Base-by-base conservation (phyloP, 2,888 invertebrate species). In the Eupithecia tripunctaria region DNA sequence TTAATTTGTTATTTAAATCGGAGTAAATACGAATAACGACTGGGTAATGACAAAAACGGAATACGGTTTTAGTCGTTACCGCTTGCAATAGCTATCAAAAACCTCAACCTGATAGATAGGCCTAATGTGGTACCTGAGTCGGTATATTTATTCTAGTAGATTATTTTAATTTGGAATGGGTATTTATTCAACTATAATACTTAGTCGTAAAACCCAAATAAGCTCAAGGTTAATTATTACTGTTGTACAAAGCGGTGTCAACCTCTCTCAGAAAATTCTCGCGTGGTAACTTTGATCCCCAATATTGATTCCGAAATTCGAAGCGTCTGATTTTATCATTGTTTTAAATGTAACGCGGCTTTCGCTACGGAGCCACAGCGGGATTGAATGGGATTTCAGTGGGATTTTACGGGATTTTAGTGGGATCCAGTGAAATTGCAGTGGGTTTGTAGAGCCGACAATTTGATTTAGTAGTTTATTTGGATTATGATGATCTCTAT, bases 221-320 rank as follows among this genome's bases (percentile, higher is more conserved):
- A 21, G 47, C 43, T 18, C 41, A 51, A 21, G 51, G 21, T 21
- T 56, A 56, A 14, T 59, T 3, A 32, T 29, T 18, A n/a, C 18
- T 62, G 27, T 59, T 14, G 18, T 29, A 36, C 60, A 36, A 4
- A n/a, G n/a, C 25, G 64, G 82, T 84, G 70, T 73, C 64, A 84
- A 68, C 88, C 67, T 51, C 77, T 78, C 77, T 73, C 8, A 38
- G 67, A 25, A 43, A 21, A 79, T 73, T 75, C 21, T 82, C 25
- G 87, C 86, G 88, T 79, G 27, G 65, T 51, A 70, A 63, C 68
- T 74, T 88, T 92, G 90, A 93, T 93, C 93, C 91, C 89, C 86
- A 85, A 90, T 93, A 93, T 93, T 93, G 93, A 93, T 93, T 93
- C 85, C 87, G 71, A 67, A 56, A 59, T 66, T 68, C 62, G 67